Percentiles rank a stretch among this genome's conserved stretches.
Conservation (phyloP, 2,888 invertebrate genomes). For the Rotaria magnacalcarata region DNA sequence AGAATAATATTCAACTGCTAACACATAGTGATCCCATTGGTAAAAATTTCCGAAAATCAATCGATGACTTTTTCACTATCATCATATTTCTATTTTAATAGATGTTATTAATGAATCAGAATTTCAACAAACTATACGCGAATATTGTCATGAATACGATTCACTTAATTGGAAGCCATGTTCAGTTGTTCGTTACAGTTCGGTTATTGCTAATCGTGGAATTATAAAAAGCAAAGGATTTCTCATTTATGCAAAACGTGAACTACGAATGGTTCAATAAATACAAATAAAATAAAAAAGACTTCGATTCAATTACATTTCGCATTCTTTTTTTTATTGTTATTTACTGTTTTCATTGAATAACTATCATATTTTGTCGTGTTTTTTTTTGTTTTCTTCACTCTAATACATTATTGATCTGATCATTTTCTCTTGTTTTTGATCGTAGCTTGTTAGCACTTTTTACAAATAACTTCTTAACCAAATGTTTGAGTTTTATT, state of each 20-base stretch:
- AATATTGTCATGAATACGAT: constrained; percentile 35
- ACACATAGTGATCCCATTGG: constrained; percentile 90
- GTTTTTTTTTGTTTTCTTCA: too few species aligned
- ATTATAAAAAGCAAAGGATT: constrained; percentile 10
- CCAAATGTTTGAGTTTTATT: background rate
- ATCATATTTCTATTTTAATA: background rate
- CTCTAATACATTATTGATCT: too few species aligned
- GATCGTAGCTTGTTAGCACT: too few species aligned
- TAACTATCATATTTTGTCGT: too few species aligned
- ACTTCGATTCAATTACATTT: too few species aligned
- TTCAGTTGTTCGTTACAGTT: background rate
- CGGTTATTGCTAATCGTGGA: constrained; percentile 24
- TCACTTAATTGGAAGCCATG: background rate
- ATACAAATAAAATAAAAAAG: background rate
- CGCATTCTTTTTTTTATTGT: too few species aligned
- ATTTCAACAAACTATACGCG: background rate
- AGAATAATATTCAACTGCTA: constrained; percentile 81
- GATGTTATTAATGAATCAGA: constrained; percentile 17
- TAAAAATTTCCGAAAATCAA: constrained; percentile 57
- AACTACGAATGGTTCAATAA: background rate
- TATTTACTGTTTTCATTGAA: too few species aligned
- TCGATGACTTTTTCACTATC: background rate
- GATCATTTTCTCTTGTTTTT: too few species aligned
- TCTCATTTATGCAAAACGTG: constrained; percentile 4
- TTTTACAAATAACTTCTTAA: too few species aligned